These are phyloP conservation scores for Hanleya hanleyi DNA, from an alignment of 2,888 invertebrate genomes.

Conservation along the genomic window DNA sequence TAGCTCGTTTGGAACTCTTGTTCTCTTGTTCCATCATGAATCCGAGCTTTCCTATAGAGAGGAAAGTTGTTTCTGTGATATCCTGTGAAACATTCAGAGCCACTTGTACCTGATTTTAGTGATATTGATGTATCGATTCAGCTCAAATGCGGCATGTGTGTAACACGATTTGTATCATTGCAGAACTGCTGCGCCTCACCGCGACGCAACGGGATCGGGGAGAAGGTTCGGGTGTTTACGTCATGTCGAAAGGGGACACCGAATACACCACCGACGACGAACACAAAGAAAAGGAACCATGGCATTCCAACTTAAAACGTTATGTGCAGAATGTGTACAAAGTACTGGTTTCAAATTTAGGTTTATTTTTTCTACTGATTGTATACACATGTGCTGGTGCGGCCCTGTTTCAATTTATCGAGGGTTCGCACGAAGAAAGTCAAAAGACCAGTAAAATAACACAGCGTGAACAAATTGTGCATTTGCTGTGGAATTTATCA, in stretches of 20 bases:
- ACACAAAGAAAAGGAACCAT: neutral
- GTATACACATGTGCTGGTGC: conserved; percentile 89
- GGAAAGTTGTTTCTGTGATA: too few species aligned
- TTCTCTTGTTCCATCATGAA: too few species aligned
- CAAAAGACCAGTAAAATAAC: conserved; percentile 91
- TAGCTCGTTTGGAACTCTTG: too few species aligned
- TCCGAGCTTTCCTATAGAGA: too few species aligned
- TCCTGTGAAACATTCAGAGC: too few species aligned
- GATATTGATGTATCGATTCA: too few species aligned
- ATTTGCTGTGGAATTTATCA: conserved; percentile 81
- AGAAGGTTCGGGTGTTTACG: neutral
- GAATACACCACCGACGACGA: neutral
- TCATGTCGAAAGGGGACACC: neutral
- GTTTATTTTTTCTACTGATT: conserved; percentile 84
- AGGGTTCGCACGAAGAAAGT: conserved; percentile 88
- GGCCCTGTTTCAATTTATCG: conserved; percentile 84
- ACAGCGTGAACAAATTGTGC: conserved; percentile 84
- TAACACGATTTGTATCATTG: neutral
- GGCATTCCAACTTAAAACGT: neutral
- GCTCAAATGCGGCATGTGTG: too few species aligned
- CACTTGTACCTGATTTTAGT: too few species aligned
- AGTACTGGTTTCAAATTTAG: conserved; percentile 74
- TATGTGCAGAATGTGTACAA: neutral
- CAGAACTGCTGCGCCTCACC: conserved; percentile 1
- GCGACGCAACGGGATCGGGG: neutral